Evolutionary conservation across 2,888 invertebrate genomes (phyloP).

Genomic region (Thera britannica): DNA sequence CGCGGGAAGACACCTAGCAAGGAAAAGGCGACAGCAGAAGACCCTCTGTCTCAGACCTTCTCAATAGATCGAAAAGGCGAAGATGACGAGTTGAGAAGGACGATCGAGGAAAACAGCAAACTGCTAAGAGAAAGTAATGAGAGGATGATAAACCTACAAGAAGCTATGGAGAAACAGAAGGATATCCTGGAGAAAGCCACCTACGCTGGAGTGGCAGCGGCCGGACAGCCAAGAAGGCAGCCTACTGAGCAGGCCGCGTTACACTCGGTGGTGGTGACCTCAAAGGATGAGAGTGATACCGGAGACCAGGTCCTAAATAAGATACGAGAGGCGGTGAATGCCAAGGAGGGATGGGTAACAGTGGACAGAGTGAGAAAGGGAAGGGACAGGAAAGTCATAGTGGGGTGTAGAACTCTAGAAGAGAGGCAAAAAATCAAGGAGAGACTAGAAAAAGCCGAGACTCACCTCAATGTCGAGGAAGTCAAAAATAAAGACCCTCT

Average conservation of each 20-base stretch:
- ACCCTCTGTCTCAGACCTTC: too few species aligned
- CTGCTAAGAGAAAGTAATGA: neutral
- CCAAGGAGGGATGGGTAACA: conserved; percentile 15
- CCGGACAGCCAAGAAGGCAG: too few species aligned
- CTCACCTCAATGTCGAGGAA: too few species aligned
- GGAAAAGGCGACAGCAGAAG: too few species aligned
- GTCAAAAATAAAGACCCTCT: too few species aligned
- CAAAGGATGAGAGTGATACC: too few species aligned
- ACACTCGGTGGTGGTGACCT: too few species aligned
- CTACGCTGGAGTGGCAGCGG: too few species aligned
- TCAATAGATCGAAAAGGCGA: too few species aligned
- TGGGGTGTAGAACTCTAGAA: neutral
- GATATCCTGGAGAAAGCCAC: neutral
- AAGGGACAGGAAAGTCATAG: conserved; percentile 11
- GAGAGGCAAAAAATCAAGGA: neutral
- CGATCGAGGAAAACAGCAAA: neutral
- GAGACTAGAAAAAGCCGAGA: neutral
- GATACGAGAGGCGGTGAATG: neutral
- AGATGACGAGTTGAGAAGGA: too few species aligned
- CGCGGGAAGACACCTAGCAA: too few species aligned
- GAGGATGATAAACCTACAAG: neutral
- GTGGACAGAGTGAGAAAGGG: conserved; percentile 15
- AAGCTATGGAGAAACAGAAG: neutral
- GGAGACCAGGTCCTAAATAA: neutral
- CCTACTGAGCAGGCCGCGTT: too few species aligned